Conservation (phyloP, 2,888 invertebrate genomes). For the Steromphala cineraria region DNA sequence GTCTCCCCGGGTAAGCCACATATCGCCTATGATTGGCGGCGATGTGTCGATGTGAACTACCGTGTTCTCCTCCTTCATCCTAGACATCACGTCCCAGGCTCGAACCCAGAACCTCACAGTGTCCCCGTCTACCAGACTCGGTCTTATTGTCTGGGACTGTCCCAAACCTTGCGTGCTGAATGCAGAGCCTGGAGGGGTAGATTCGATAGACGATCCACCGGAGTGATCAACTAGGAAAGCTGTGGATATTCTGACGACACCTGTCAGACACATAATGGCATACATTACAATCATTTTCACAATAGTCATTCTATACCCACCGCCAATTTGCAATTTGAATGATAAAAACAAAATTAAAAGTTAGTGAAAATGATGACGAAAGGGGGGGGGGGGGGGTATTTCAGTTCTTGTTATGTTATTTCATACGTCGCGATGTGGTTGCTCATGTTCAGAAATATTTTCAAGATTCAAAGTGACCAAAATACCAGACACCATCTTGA, state of each 20-base stretch:
- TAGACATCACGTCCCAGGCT: slow-evolving; percentile 37
- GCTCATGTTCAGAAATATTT: too few species aligned
- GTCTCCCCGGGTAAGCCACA: slow-evolving; percentile 41
- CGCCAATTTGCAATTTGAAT: too few species aligned
- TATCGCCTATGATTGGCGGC: slow-evolving; percentile 39
- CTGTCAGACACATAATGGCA: neutral
- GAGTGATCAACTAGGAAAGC: neutral
- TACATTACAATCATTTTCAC: too few species aligned
- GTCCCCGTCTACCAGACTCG: slow-evolving; percentile 35
- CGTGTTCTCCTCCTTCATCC: slow-evolving; percentile 31
- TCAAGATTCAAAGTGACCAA: too few species aligned
- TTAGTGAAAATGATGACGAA: too few species aligned
- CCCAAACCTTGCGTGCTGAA: slow-evolving; percentile 7
- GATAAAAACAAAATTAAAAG: too few species aligned
- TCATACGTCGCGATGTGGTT: too few species aligned
- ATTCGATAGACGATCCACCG: slow-evolving; percentile 9
- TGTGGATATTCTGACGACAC: neutral
- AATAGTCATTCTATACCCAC: too few species aligned
- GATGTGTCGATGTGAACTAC: slow-evolving; percentile 41
- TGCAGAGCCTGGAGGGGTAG: neutral
- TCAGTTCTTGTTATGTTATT: too few species aligned
- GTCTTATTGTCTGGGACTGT: slow-evolving; percentile 20
- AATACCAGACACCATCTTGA: too few species aligned
- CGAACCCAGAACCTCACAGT: slow-evolving; percentile 37
- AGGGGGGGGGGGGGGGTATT: too few species aligned